Conservation (phyloP, 2,888 invertebrate species). For the Gastrophysa polygoni region DNA sequence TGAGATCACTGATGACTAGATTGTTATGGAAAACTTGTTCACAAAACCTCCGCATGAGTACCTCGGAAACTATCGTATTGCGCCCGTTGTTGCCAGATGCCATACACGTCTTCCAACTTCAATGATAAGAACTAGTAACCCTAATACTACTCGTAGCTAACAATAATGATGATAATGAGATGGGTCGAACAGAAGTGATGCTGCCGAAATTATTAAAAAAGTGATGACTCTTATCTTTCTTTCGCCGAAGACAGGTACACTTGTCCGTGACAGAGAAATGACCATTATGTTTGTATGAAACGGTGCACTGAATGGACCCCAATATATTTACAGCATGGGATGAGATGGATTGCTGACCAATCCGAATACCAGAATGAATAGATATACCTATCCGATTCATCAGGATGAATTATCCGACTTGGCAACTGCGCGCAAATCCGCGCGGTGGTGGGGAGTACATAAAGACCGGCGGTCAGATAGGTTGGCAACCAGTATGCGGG, state of each 20-base stretch:
- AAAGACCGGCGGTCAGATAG: not conserved
- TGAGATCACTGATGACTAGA: constrained; percentile 20
- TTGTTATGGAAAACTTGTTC: constrained; percentile 40
- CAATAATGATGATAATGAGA: constrained; percentile 47
- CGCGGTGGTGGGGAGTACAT: not conserved
- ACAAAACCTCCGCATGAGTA: constrained; percentile 42
- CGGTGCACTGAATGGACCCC: constrained; percentile 57
- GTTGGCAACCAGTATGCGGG: not conserved
- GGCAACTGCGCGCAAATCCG: not conserved
- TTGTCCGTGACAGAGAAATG: constrained; percentile 52
- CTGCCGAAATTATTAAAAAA: constrained; percentile 45
- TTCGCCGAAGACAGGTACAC: constrained; percentile 49
- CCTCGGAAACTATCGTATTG: constrained; percentile 34
- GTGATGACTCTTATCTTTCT: constrained; percentile 34
- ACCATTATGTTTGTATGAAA: constrained; percentile 54
- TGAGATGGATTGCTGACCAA: constrained; percentile 42
- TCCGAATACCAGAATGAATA: constrained; percentile 17
- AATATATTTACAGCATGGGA: constrained; percentile 58
- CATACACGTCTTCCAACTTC: constrained; percentile 47
- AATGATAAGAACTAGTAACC: constrained; percentile 50
- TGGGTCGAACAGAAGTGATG: constrained; percentile 27
- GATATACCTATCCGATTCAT: too few species aligned
- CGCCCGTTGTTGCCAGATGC: constrained; percentile 39
- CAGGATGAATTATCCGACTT: not conserved
- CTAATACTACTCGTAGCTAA: constrained; percentile 54